These are phyloP conservation scores for Drosophila mulleri DNA, from an alignment of 2,888 invertebrate genomes.

Conservation along the genomic window DNA sequence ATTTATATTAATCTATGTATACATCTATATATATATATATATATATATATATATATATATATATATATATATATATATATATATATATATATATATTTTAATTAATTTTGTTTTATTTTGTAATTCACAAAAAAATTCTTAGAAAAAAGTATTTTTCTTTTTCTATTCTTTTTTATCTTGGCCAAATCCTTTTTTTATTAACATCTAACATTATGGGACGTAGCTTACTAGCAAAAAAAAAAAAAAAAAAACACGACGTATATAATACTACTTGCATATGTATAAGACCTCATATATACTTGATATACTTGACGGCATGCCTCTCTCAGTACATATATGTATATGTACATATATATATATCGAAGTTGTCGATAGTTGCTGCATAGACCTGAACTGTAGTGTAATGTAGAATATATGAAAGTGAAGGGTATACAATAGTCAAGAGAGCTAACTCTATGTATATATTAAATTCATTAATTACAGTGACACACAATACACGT, in stretches of 20 bases:
- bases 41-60: conserved; percentile 7
- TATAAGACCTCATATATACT: conserved; percentile 29
- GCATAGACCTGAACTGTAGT: not conserved
- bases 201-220: conserved; percentile 48
- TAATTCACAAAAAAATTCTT: conserved; percentile 33
- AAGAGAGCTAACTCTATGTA: not conserved
- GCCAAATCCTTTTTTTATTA: conserved; percentile 49
- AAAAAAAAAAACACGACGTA: conserved; percentile 14
- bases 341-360: conserved; percentile 4
- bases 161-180: conserved; percentile 26
- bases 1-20: conserved; percentile 30
- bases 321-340: conserved; percentile 19
- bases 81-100: not conserved
- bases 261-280: conserved; percentile 42
- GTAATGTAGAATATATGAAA: not conserved
- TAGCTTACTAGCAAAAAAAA: conserved; percentile 57
- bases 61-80: no score
- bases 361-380: conserved; percentile 30
- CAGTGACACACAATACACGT: conserved; percentile 61
- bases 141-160: conserved; percentile 2
- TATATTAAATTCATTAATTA: conserved; percentile 60
- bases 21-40: conserved; percentile 32
- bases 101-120: conserved; percentile 30
- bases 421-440: conserved; percentile 8
- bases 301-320: conserved; percentile 62